phyloP scores from a whole-genome alignment of 2,797 vertebrate genomes.

The Lutjanus campechanus region DNA sequence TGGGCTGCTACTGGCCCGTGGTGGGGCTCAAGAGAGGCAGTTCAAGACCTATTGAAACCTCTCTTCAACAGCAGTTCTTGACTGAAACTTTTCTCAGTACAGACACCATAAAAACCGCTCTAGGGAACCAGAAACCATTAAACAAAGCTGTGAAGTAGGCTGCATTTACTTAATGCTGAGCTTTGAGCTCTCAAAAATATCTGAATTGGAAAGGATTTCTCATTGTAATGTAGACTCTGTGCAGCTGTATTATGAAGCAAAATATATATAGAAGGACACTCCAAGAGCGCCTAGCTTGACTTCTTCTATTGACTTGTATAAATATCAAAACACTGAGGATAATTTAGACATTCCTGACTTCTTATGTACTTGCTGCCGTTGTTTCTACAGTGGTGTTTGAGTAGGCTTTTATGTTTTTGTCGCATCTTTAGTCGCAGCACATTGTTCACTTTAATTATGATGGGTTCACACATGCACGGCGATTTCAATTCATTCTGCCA shows the following conservation, averaged over 20 bases:
- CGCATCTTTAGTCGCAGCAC: too few relatives aligned
- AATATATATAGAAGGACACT: too few relatives aligned
- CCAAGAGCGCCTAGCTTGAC: too few relatives aligned
- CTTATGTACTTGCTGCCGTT: too few relatives aligned
- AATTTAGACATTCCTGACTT: too few relatives aligned
- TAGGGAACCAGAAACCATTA: constrained; percentile 3
- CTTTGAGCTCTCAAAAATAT: constrained; percentile 13
- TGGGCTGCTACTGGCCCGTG: neutral
- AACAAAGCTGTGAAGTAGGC: neutral
- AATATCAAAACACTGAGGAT: too few relatives aligned
- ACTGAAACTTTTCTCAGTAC: neutral
- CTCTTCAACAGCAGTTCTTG: neutral
- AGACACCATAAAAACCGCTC: neutral
- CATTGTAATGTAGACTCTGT: neutral
- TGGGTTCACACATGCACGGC: too few relatives aligned
- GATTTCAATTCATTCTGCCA: too few relatives aligned
- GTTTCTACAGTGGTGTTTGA: too few relatives aligned
- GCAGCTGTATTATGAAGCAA: neutral
- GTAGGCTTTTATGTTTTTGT: too few relatives aligned
- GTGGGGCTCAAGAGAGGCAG: neutral
- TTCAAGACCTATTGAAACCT: neutral
- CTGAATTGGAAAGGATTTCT: neutral
- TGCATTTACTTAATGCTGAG: constrained; percentile 15
- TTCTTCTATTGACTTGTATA: too few relatives aligned
- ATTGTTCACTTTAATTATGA: too few relatives aligned